phyloP scores from a whole-genome alignment of 2,797 vertebrate species.

The Phataginus tetradactyla region DNA sequence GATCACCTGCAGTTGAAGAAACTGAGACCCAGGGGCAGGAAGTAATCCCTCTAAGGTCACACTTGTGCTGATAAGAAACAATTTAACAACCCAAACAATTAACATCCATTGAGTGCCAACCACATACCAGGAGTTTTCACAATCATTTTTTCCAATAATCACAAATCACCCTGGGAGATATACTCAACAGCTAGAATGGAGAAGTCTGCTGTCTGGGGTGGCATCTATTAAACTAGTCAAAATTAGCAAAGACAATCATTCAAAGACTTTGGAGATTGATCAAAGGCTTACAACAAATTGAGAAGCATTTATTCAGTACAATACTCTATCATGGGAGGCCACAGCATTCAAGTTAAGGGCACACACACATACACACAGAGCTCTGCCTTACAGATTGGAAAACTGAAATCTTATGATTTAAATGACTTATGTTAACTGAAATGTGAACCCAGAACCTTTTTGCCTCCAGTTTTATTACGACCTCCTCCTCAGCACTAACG shows the following conservation, averaged over 20 bases:
- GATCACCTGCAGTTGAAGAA: background rate
- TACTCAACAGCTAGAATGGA: background rate
- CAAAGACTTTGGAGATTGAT: background rate
- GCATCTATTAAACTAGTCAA: background rate
- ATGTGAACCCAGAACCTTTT: background rate
- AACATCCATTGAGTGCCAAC: background rate
- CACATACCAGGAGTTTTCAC: background rate
- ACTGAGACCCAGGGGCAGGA: background rate
- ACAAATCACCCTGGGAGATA: background rate
- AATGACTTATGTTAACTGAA: background rate
- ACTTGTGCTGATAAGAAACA: background rate
- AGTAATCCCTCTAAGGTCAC: background rate
- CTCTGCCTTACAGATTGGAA: background rate
- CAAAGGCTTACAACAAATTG: conserved; percentile 1
- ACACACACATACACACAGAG: background rate
- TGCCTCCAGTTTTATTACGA: background rate
- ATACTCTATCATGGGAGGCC: background rate
- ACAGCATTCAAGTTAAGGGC: background rate
- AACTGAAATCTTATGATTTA: background rate
- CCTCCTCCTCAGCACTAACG: background rate
- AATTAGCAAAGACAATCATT: background rate
- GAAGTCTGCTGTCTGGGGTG: background rate
- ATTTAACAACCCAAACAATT: conserved; percentile 5
- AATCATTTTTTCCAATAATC: background rate
- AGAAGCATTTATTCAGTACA: background rate